Percentiles rank a stretch among this genome's conserved stretches.
These are phyloP conservation scores for Tauraco erythrolophus DNA, from an alignment of 2,113 vertebrate species.

Conservation along the genomic window DNA sequence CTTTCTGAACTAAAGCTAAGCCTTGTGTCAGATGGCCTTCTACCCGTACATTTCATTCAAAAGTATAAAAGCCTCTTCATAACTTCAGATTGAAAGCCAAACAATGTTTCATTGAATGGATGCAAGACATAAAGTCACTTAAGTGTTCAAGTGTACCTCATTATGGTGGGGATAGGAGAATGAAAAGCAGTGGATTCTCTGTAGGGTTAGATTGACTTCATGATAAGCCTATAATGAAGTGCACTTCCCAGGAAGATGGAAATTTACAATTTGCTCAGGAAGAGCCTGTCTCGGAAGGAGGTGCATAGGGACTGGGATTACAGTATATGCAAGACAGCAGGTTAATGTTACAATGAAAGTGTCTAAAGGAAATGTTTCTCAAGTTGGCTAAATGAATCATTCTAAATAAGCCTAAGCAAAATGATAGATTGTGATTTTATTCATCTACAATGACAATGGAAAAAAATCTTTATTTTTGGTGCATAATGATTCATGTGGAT, in stretches of 20 bases:
- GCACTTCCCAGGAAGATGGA: not conserved
- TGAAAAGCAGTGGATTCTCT: not conserved
- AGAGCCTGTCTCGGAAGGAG: not conserved
- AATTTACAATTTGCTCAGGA: not conserved
- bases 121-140: not conserved
- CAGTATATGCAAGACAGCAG: not conserved
- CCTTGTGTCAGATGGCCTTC: not conserved
- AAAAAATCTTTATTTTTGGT: not conserved
- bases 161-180: not conserved
- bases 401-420: not conserved
- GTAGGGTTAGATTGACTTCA: not conserved
- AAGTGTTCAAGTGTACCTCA: rapidly evolving
- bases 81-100: not conserved
- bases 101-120: not conserved
- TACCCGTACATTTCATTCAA: not conserved
- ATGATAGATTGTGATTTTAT: not conserved
- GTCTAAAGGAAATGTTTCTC: not conserved
- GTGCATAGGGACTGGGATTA: not conserved
- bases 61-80: not conserved
- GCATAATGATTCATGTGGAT: not conserved
- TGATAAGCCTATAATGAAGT: not conserved
- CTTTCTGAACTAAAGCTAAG: not conserved
- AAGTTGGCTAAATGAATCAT: not conserved
- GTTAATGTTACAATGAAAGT: not conserved
- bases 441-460: not conserved